phyloP scores from a whole-genome alignment of 1,140 invertebrate species.

The Campoletis sonorensis region DNA sequence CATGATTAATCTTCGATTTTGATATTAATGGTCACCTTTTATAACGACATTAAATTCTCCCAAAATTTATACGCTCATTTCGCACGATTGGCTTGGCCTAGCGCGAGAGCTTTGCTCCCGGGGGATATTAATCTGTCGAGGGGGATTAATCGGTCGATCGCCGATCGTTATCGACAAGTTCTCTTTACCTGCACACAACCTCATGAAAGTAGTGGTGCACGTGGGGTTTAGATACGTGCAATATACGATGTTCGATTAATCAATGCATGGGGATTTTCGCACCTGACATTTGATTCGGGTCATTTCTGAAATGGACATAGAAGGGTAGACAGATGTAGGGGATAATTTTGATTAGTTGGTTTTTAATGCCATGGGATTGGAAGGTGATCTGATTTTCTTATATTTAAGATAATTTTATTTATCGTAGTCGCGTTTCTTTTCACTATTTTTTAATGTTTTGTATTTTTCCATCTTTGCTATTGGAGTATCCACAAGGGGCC shows the following conservation, averaged over 20 bases:
- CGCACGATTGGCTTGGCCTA: conserved; percentile 1
- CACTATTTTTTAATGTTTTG: too few relatives aligned
- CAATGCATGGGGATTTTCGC: conserved; percentile 14
- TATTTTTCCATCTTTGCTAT: too few relatives aligned
- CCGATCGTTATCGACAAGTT: conserved; percentile 42
- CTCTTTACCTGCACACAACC: neutral
- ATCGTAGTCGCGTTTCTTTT: too few relatives aligned
- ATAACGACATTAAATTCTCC: conserved; percentile 14
- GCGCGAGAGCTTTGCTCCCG: conserved; percentile 26
- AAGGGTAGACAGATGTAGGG: neutral
- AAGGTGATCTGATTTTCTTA: too few relatives aligned
- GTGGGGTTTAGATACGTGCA: neutral
- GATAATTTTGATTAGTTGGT: neutral
- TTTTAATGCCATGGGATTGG: too few relatives aligned
- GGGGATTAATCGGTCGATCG: conserved; percentile 46
- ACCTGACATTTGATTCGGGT: conserved; percentile 45
- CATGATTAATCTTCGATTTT: neutral
- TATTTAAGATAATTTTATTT: too few relatives aligned
- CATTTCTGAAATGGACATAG: neutral
- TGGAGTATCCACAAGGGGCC: too few relatives aligned
- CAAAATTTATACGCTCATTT: conserved; percentile 42
- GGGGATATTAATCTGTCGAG: conserved; percentile 45
- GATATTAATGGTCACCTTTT: conserved; percentile 17
- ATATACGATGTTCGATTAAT: conserved; percentile 30
- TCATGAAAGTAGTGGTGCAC: neutral